Base-by-base conservation (phyloP, 1,140 invertebrate species). In the Plectrocnemia conspersa region DNA sequence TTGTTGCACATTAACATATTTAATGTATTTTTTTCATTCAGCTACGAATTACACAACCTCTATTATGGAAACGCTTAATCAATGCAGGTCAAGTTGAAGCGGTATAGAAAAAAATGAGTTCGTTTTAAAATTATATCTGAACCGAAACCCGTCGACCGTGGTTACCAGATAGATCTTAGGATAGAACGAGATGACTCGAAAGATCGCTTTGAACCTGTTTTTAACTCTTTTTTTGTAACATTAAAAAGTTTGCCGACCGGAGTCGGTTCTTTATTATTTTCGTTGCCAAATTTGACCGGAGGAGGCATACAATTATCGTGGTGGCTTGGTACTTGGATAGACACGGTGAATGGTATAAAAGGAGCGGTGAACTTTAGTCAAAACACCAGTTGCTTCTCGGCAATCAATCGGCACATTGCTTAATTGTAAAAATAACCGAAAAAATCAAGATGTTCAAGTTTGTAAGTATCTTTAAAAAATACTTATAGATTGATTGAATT, bases 401-500 rank as follows among this genome's bases (percentile, higher is more conserved):
- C 19, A 15, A 50, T 33, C 33, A 10, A 16, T 15, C 32, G 19
- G 25, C 6, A 38, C 7, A 5, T 38, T 38, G 35, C 35, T 38
- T 38, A n/a, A n/a, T 38, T 11, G 47, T 13, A 36, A 38, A 50
- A 47, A 47, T n/a, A 18, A n/a, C 21, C 11, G 11, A n/a, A 2
- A 44, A 24, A 11, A 16, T 29, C 10, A 50, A 35, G 2, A 50
- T 50, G 47, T 50, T 38, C 47, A 50, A 50, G 25, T 15, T 50
- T 19, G 47, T 50, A 50, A 50, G 47, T 50, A 16, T n/a, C 2
- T 23, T 18, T 23, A 7, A 11, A 40, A 40, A 40, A 40, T 16
- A 21, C 19, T 18, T n/a, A n/a, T n/a, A n/a, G n/a, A n/a, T 42
- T 42, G 10, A 36, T 36, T 36, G 16, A 36, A 13, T 36, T 36